These are phyloP conservation scores for Cuculus canorus DNA, from an alignment of 2,797 vertebrate genomes.

Conservation along the genomic window DNA sequence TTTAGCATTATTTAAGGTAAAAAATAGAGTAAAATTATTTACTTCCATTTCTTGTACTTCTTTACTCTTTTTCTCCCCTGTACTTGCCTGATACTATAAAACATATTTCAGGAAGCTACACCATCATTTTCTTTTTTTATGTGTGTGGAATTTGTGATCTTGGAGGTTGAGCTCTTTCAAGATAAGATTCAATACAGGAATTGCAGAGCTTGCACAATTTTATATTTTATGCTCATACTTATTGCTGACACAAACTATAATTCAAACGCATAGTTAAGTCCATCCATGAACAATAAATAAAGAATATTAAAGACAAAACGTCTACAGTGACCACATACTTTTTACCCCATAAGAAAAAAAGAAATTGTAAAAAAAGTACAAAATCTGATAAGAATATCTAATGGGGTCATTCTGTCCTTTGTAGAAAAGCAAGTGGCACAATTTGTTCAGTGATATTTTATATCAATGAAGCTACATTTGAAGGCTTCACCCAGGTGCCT, in stretches of 20 bases:
- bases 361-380: background rate
- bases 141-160: background rate
- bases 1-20: background rate
- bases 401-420: background rate
- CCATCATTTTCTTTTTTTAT: background rate
- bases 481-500: background rate
- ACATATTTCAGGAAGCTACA: background rate
- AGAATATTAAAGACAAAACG: background rate
- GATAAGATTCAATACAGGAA: background rate
- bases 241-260: background rate
- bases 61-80: background rate
- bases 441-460: background rate
- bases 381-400: background rate
- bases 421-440: background rate
- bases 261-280: background rate
- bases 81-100: background rate
- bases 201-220: conserved; percentile 12
- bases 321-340: background rate
- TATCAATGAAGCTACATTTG: background rate
- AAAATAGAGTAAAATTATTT: background rate
- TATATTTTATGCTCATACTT: background rate
- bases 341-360: background rate
- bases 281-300: background rate
- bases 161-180: background rate
- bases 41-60: background rate